Conservation (phyloP, 2,888 invertebrate species). For the Trichogramma dendrolimi region DNA sequence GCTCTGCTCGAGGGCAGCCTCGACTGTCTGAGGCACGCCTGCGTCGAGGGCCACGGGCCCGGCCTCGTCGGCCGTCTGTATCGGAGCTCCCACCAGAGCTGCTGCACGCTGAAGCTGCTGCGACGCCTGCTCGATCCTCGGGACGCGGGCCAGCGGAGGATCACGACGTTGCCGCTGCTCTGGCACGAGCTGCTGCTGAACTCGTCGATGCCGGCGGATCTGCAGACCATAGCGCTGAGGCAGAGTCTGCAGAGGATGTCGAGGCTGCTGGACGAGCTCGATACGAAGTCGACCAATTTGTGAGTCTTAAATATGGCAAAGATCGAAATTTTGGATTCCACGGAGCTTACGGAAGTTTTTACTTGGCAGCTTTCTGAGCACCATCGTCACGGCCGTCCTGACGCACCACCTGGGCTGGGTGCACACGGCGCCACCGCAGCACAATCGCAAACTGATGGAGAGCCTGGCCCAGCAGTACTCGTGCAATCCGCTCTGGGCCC, state of each 20-base stretch:
- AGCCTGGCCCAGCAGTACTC: conserved; percentile 64
- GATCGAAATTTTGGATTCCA: background rate
- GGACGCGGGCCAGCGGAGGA: background rate
- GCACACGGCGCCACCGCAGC: conserved; percentile 60
- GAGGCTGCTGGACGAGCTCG: conserved; percentile 65
- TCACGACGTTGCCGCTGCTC: conserved; percentile 36
- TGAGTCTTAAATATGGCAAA: conserved; percentile 55
- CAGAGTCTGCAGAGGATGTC: conserved; percentile 55
- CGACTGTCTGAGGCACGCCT: conserved; percentile 61
- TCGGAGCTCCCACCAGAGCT: conserved; percentile 20
- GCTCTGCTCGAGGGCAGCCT: conserved; percentile 70
- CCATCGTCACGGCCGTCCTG: conserved; percentile 79
- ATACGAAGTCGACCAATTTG: conserved; percentile 87
- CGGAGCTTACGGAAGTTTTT: too few species aligned
- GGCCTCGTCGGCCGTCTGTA: conserved; percentile 39
- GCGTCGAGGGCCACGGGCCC: conserved; percentile 37
- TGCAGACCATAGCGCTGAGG: conserved; percentile 36
- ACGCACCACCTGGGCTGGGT: conserved; percentile 92
- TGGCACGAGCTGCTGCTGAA: conserved; percentile 49
- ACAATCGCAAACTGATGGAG: conserved; percentile 45
- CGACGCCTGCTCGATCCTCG: conserved; percentile 36
- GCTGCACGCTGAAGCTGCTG: conserved; percentile 41
- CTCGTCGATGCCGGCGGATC: conserved; percentile 36
- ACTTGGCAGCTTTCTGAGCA: conserved; percentile 84
- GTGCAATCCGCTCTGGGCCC: conserved; percentile 88